Base-by-base conservation (phyloP, 2,888 invertebrate species). In the Venusia cambrica region DNA sequence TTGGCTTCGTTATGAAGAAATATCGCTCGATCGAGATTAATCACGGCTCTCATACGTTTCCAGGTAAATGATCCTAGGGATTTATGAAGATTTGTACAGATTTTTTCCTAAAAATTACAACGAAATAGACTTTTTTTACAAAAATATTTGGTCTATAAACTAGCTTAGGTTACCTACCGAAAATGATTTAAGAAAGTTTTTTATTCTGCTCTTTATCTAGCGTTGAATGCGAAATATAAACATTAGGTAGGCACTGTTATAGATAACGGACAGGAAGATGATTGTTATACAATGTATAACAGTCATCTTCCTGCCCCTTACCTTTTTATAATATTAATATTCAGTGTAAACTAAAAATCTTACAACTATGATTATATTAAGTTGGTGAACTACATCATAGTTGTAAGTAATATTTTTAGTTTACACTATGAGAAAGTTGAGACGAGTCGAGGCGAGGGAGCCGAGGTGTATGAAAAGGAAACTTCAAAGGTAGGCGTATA, bases 1-100 rank as follows among this genome's bases (percentile, higher is more conserved):
- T 62, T 61, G 64, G 63, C 58, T 64, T 56, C 57, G 56, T 65
- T 67, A 62, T 62, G 59, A 66, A 71, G 65, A 73, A 68, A 72
- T 65, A 70, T 66, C 37, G 60, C 48, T 30, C 31, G 41, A 38
- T 30, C 31, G 41, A 38, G 49, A 48, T 60, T 62, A 60, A 61
- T 54, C 50, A 51, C 43, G 45, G 26, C 40, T 48, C 51, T 48
- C 51, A 48, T 48, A 49, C 54, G 47, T 62, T 62, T 63, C 54
- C 57, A 55, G 54, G 50, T 53, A 48, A n/a, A 45, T 41, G 54
- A 63, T 59, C 45, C 40, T 42, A 50, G 35, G 46, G 41, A 53
- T 59, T 52, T 55, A 50, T 46, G 35, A 32, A 31, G 40, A 54
- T 51, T 46, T 32, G 21, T 42, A 43, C 37, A 11, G 37, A 41